phyloP scores from a whole-genome alignment of 2,888 invertebrate species.

The Conomelus anceps region DNA sequence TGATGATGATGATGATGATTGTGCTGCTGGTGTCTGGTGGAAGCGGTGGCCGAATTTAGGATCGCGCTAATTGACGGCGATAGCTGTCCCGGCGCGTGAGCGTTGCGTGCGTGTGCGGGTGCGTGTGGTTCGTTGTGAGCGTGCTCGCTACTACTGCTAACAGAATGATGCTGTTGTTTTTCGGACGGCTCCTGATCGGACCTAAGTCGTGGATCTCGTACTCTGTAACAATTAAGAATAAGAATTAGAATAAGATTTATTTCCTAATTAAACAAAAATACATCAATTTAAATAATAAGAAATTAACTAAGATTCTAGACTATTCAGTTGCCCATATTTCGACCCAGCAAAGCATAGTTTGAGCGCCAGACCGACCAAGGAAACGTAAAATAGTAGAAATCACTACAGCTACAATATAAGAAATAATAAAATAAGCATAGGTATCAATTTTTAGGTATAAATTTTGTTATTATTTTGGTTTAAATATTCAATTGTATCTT shows the following conservation, averaged over 20 bases:
- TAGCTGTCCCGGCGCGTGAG: background rate
- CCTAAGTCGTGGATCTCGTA: slow-evolving; percentile 30
- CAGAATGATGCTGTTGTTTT: background rate
- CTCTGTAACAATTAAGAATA: slow-evolving; percentile 19
- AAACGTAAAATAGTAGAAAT: too few relatives aligned
- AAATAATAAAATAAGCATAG: too few relatives aligned
- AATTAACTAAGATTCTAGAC: too few relatives aligned
- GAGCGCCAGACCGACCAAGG: too few relatives aligned
- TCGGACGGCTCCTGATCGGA: background rate
- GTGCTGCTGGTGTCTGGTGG: background rate
- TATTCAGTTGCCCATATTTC: too few relatives aligned
- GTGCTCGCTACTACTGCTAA: background rate
- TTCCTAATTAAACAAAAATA: too few relatives aligned
- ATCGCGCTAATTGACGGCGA: background rate
- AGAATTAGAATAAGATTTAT: background rate
- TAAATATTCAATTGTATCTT: too few relatives aligned
- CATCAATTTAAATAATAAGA: too few relatives aligned
- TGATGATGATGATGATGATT: background rate
- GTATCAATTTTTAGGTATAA: too few relatives aligned
- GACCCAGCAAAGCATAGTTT: too few relatives aligned
- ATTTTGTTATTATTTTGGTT: too few relatives aligned
- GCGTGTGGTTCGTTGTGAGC: background rate
- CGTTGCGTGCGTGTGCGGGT: background rate
- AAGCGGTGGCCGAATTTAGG: background rate
- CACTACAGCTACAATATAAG: too few relatives aligned